A percentile compares a stretch with the other conserved stretches of the same genome.
Conservation (phyloP, 2,113 vertebrate genomes). For the Hiodon alosoides region DNA sequence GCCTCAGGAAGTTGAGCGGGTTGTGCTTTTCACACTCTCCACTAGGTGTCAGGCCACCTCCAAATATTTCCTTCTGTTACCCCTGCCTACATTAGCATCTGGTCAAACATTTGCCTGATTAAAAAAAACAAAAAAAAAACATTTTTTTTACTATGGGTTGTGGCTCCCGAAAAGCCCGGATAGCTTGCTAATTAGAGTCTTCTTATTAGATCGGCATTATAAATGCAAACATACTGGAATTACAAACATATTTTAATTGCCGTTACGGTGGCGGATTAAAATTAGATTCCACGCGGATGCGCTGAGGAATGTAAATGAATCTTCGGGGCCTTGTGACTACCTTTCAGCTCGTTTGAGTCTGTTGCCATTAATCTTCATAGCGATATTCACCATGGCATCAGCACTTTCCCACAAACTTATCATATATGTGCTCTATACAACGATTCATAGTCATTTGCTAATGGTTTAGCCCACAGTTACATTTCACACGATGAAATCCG, state of each 20-base stretch:
- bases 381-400: slow-evolving; percentile 23
- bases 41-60: slow-evolving; percentile 57
- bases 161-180: slow-evolving; percentile 37
- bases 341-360: slow-evolving; percentile 11
- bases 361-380: slow-evolving; percentile 28
- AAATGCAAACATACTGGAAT: slow-evolving; percentile 36
- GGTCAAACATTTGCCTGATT: slow-evolving; percentile 25
- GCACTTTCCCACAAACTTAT: slow-evolving; percentile 18
- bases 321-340: neutral
- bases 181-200: slow-evolving; percentile 37
- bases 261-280: slow-evolving; percentile 26
- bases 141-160: slow-evolving; percentile 12
- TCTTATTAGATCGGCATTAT: slow-evolving; percentile 35
- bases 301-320: slow-evolving; percentile 28
- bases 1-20: neutral
- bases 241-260: slow-evolving; percentile 38
- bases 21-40: slow-evolving; percentile 26
- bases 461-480: slow-evolving; percentile 16
- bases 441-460: slow-evolving; percentile 4
- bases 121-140: no score
- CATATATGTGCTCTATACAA: slow-evolving; percentile 7
- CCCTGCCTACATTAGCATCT: slow-evolving; percentile 13
- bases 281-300: slow-evolving; percentile 17
- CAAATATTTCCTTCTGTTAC: slow-evolving; percentile 27
- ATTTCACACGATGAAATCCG: slow-evolving; percentile 15